Base-by-base conservation (phyloP, 2,797 vertebrate genomes). In the Pangasius djambal region DNA sequence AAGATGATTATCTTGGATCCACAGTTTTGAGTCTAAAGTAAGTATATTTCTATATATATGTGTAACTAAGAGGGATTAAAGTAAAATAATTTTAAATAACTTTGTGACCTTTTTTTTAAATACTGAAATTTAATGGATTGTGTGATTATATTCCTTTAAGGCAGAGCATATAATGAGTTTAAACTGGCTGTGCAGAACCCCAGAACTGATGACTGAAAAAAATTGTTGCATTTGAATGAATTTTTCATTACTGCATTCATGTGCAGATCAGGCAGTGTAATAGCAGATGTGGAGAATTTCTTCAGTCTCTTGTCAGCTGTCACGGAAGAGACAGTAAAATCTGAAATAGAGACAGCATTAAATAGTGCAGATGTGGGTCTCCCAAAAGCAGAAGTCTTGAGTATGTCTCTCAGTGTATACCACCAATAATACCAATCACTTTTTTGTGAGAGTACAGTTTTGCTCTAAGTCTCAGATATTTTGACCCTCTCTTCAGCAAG, bases 311-410 rank as follows among this genome's bases (percentile, higher is more conserved):
- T 9, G 0, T 69, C 63, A 1, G 0, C 1, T 55, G 2, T 61
- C n/a, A 83, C 40, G 22, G 6, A 8, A 0, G 0, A 1, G 0
- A 0, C 3, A 0, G 59, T 89, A 16, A 0, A 0, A 0, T 0
- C 0, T 0, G 0, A 0, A 16, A 31, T 91, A 12, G 0, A 0
- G 0, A 0, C 0, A 0, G 16, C 6, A 0, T 16, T n/a, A 1
- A 0, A 1, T 0, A 7, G 0, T 10, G 0, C 5, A 0, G 0
- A 0, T 2, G 2, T 1, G 3, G 22, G 67, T 40, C 0, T 44
- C 6, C 0, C 1, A 0, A 59, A 2, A 0, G 31, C 12, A 15
- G 0, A 0, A 0, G 28, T 48, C 6, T 20, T 0, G 0, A 0
- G 84, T 86, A 77, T 40, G 4, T 31, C 0, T 0, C 25, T 79